Conservation (phyloP, 2,888 invertebrate species). For the Brachyopa scutellaris region DNA sequence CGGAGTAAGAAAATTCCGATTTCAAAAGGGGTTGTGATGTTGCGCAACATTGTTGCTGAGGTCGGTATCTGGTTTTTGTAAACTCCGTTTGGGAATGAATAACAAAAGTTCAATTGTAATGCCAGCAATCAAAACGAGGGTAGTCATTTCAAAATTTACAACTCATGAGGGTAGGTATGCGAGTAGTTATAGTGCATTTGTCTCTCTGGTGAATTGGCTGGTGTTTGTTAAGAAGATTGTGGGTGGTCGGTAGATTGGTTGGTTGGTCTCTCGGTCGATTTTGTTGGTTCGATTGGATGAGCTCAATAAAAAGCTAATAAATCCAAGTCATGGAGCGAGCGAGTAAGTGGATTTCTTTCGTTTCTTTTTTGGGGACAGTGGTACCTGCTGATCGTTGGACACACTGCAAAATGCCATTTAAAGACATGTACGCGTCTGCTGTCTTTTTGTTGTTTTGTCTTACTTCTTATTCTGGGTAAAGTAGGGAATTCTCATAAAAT, state of each 20-base stretch:
- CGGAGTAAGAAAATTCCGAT: conserved; percentile 1
- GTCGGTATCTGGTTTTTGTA: neutral
- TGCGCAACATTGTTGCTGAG: conserved; percentile 28
- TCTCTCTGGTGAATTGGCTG: neutral
- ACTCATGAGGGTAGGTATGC: conserved; percentile 27
- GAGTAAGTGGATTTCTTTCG: neutral
- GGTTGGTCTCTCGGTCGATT: neutral
- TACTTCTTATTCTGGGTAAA: neutral
- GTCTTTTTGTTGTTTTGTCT: too few relatives aligned
- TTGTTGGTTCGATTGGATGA: conserved; percentile 25
- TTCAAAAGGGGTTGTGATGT: conserved; percentile 19
- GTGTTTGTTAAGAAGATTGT: conserved; percentile 12
- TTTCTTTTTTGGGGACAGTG: too few relatives aligned
- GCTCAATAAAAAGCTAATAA: conserved; percentile 59
- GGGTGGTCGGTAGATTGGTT: neutral
- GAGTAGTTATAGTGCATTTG: conserved; percentile 28
- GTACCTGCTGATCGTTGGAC: conserved; percentile 24
- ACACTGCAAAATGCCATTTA: conserved; percentile 9
- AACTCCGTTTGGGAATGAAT: too few relatives aligned
- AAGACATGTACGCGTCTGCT: conserved; percentile 9
- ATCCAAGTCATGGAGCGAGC: conserved; percentile 36
- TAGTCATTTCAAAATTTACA: conserved; percentile 57
- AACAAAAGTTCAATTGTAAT: conserved; percentile 27
- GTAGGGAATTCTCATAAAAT: conserved; percentile 19
- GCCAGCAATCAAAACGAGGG: conserved; percentile 57